phyloP scores from a whole-genome alignment of 2,113 vertebrate genomes.

The Dromaius novaehollandiae region DNA sequence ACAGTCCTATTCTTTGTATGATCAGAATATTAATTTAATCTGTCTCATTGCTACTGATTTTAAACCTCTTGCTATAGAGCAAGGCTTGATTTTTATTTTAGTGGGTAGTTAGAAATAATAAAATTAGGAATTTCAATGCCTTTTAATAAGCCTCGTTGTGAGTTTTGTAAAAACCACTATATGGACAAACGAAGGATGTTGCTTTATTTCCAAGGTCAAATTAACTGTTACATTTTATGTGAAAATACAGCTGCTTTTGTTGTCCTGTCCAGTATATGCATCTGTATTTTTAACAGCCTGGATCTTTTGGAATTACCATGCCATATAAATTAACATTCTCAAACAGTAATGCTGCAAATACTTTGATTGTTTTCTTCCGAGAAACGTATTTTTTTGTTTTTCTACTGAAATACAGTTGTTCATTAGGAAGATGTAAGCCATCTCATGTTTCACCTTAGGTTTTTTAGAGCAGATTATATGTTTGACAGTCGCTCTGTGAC shows the following conservation, averaged over 20 bases:
- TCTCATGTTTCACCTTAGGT: neutral
- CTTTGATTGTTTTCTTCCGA: neutral
- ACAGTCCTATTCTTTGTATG: neutral
- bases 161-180: neutral
- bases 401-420: neutral
- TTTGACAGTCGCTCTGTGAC: neutral
- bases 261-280: neutral
- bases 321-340: neutral
- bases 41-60: neutral
- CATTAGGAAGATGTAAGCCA: slow-evolving; percentile 26
- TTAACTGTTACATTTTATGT: neutral
- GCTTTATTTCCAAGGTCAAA: neutral
- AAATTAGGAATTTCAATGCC: neutral
- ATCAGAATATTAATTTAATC: neutral
- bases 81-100: neutral
- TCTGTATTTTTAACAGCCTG: neutral
- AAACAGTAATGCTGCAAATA: neutral
- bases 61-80: neutral
- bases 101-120: neutral
- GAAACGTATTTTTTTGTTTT: neutral
- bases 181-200: neutral
- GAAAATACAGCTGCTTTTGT: neutral
- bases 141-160: neutral
- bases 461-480: slow-evolving; percentile 45
- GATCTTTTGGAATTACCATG: neutral